These are phyloP conservation scores for Helogale parvula DNA, from an alignment of 2,113 vertebrate species.

Conservation along the genomic window DNA sequence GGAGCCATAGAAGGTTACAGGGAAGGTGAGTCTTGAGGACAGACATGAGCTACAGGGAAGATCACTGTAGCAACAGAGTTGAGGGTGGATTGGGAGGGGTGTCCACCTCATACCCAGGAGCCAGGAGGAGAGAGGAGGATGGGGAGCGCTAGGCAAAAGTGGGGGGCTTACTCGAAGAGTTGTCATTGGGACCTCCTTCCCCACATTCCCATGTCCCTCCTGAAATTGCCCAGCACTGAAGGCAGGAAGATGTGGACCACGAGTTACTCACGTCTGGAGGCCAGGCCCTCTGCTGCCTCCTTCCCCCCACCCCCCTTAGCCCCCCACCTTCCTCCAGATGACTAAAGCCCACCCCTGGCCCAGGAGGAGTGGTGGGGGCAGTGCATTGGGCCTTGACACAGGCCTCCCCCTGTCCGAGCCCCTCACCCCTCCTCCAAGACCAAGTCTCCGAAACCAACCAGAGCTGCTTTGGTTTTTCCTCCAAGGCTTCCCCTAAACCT, in stretches of 20 bases:
- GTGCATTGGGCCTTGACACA: rapidly evolving
- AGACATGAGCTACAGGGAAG: not conserved
- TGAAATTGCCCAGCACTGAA: not conserved
- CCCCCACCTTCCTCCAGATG: not conserved
- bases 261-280: not conserved
- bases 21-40: not conserved
- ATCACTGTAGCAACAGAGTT: not conserved
- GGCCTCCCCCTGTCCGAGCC: not conserved
- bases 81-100: not conserved
- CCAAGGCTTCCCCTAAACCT: not conserved
- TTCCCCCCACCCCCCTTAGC: rapidly evolving
- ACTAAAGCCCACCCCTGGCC: not conserved
- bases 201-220: not conserved
- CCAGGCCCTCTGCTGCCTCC: not conserved
- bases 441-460: not conserved
- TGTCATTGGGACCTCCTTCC: not conserved
- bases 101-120: not conserved
- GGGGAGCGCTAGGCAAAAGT: not conserved
- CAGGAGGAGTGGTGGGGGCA: not conserved
- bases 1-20: not conserved
- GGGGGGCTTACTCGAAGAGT: not conserved
- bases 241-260: not conserved
- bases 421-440: not conserved
- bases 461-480: conserved; percentile 8
- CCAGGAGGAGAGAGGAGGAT: not conserved